Conservation (phyloP, 1,140 invertebrate species). For the Diorhabda elongata region DNA sequence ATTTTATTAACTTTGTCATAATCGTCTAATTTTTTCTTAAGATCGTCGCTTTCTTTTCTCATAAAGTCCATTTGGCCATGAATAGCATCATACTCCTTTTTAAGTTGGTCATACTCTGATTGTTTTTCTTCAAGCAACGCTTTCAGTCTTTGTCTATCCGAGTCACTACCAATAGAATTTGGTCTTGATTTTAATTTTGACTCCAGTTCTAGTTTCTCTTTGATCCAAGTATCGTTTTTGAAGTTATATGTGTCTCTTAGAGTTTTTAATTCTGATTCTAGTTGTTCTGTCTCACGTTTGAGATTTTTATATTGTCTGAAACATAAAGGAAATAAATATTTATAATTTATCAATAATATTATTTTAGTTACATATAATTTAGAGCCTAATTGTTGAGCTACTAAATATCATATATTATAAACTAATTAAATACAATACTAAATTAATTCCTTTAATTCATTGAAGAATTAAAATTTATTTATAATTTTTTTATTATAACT, state of each 20-base stretch:
- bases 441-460: too few species aligned
- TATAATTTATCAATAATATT: background rate
- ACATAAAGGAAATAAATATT: slow-evolving; percentile 14
- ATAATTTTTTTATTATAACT: too few species aligned
- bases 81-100: slow-evolving; percentile 66
- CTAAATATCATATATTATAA: too few species aligned
- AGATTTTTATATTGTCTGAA: slow-evolving; percentile 48
- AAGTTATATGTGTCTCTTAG: slow-evolving; percentile 64
- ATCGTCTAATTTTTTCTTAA: slow-evolving; percentile 76
- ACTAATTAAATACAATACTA: too few species aligned
- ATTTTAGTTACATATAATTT: too few species aligned
- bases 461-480: too few species aligned
- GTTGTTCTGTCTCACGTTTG: slow-evolving; percentile 56
- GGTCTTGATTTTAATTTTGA: slow-evolving; percentile 64
- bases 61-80: slow-evolving; percentile 66
- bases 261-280: slow-evolving; percentile 63
- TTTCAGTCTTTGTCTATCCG: slow-evolving; percentile 64
- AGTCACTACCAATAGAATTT: slow-evolving; percentile 56
- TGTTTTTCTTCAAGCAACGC: slow-evolving; percentile 69
- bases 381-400: too few species aligned
- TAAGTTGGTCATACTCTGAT: slow-evolving; percentile 68
- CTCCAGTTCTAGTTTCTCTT: slow-evolving; percentile 66
- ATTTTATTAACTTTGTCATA: slow-evolving; percentile 80
- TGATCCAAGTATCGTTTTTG: slow-evolving; percentile 67
- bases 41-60: slow-evolving; percentile 74